These are phyloP conservation scores for Steromphala cineraria DNA, from an alignment of 2,888 invertebrate species.

Conservation along the genomic window DNA sequence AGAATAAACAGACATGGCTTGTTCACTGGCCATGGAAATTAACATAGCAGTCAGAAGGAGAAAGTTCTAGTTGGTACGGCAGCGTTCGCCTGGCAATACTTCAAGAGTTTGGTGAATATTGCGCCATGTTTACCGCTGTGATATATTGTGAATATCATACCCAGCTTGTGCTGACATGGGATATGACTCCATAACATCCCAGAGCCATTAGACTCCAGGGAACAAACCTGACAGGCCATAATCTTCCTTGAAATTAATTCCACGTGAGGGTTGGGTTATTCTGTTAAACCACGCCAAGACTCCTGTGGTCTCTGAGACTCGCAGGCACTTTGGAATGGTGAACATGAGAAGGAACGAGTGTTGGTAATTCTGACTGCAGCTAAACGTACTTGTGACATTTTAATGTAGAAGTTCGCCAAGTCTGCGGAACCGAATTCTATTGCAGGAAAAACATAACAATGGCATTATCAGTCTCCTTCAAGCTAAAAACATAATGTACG, in stretches of 20 bases:
- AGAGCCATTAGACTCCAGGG: too few relatives aligned
- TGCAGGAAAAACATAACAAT: background rate
- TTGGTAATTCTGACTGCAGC: background rate
- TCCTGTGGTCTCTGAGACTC: background rate
- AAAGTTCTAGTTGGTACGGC: too few relatives aligned
- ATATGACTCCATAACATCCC: too few relatives aligned
- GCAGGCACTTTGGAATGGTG: background rate
- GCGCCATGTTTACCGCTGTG: too few relatives aligned
- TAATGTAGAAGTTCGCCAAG: background rate
- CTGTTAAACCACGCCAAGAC: background rate
- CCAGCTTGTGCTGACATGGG: too few relatives aligned
- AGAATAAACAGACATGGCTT: background rate
- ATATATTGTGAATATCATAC: too few relatives aligned
- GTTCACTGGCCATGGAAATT: background rate
- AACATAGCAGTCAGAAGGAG: background rate
- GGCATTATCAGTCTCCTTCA: too few relatives aligned
- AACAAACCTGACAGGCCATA: background rate
- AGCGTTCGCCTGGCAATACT: too few relatives aligned
- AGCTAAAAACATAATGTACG: too few relatives aligned
- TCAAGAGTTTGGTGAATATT: too few relatives aligned
- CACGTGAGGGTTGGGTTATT: slow-evolving; percentile 7
- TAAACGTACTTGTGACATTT: background rate
- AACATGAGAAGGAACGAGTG: too few relatives aligned
- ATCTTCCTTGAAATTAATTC: background rate
- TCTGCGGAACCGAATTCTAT: background rate